Conservation (phyloP, 1,140 invertebrate genomes). For the Philaenus spumarius region DNA sequence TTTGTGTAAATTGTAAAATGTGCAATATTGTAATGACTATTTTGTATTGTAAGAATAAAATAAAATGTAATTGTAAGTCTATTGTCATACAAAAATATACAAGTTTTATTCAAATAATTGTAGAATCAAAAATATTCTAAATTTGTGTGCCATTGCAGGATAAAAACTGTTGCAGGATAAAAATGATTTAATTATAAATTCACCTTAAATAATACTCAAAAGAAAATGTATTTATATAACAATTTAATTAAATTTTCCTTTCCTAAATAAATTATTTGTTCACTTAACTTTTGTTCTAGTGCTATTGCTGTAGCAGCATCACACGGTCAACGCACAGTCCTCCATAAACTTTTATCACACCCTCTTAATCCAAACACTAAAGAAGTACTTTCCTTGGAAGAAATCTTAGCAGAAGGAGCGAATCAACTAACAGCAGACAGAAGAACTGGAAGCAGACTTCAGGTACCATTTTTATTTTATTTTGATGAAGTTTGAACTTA, state of each 20-base stretch:
- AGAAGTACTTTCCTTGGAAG: constrained; percentile 79
- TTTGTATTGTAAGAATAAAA: too few species aligned
- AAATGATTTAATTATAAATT: background rate
- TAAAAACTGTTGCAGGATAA: constrained; percentile 7
- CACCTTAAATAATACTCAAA: background rate
- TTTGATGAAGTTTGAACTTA: too few species aligned
- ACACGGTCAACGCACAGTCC: constrained; percentile 68
- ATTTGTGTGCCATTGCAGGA: too few species aligned
- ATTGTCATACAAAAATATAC: too few species aligned
- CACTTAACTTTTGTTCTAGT: constrained; percentile 38
- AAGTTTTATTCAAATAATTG: too few species aligned
- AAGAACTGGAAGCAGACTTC: constrained; percentile 25
- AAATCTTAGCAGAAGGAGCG: constrained; percentile 79
- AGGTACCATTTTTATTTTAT: too few species aligned
- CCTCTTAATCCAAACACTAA: constrained; percentile 55
- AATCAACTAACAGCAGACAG: constrained; percentile 34
- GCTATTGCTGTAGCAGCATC: constrained; percentile 81
- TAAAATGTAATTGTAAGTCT: too few species aligned
- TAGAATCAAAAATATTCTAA: too few species aligned
- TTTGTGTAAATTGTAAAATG: too few species aligned
- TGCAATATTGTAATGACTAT: too few species aligned
- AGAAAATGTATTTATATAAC: background rate
- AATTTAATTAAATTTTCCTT: too few species aligned
- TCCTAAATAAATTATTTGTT: background rate
- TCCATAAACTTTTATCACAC: constrained; percentile 72